phyloP scores from a whole-genome alignment of 2,113 vertebrate species.

The Ondatra zibethicus region DNA sequence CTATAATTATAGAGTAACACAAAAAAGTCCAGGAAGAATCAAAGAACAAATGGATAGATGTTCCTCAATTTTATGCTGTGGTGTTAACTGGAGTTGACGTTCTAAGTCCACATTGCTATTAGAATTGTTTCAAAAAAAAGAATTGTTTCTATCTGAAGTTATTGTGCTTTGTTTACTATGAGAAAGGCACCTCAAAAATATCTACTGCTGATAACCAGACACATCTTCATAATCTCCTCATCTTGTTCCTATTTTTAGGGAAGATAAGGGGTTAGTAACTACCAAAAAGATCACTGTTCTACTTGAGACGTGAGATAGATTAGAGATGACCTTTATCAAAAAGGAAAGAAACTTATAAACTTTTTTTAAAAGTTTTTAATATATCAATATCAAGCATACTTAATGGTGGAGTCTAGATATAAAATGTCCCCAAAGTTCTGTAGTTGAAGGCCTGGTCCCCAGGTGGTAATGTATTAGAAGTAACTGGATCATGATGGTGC shows the following conservation, averaged over 20 bases:
- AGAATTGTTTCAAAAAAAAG: neutral
- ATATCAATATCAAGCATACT: neutral
- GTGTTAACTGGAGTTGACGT: neutral
- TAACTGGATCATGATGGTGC: neutral
- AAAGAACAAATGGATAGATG: neutral
- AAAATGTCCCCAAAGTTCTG: neutral
- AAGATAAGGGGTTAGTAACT: neutral
- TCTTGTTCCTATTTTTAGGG: neutral
- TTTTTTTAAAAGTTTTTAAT: neutral
- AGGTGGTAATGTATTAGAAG: no score
- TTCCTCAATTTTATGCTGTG: neutral
- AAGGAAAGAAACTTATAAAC: neutral
- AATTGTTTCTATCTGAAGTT: neutral
- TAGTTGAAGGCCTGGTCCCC: neutral
- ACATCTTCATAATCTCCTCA: neutral
- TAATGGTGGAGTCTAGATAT: neutral
- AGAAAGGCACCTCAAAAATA: neutral
- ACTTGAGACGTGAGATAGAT: neutral
- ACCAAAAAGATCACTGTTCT: neutral
- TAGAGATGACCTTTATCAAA: neutral
- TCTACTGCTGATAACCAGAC: neutral
- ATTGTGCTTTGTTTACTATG: neutral
- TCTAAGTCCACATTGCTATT: neutral
- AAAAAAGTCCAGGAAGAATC: constrained; percentile 19
- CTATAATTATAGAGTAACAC: neutral